Evolutionary conservation across 2,888 invertebrate genomes (phyloP).

Genomic region (Agelastica alni): DNA sequence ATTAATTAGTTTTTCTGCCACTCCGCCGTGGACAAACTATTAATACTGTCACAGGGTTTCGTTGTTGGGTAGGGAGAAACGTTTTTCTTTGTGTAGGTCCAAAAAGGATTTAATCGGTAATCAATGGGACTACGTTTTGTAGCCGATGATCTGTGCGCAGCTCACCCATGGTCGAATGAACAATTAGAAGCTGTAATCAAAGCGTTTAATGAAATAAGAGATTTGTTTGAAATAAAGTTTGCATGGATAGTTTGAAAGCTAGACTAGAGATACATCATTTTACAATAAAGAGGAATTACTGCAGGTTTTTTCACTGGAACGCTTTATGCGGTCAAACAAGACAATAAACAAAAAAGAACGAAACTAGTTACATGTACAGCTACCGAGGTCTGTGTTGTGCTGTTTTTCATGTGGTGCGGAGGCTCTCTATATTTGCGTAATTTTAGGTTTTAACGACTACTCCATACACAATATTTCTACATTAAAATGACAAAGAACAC

Average conservation of each 20-base stretch:
- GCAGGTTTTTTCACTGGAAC: conserved; percentile 1
- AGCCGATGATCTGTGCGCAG: conserved; percentile 41
- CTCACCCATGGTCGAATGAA: conserved; percentile 49
- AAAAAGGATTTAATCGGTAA: conserved; percentile 16
- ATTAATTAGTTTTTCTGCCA: no score
- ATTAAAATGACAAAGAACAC: no score
- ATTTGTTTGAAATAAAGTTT: conserved; percentile 44
- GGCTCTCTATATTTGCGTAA: no score
- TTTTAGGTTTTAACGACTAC: no score
- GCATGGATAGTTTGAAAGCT: conserved; percentile 23
- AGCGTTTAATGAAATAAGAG: conserved; percentile 54
- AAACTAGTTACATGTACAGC: no score
- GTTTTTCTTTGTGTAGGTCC: neutral
- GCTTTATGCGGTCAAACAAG: neutral
- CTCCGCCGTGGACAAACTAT: no score
- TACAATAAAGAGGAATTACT: neutral
- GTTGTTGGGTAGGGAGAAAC: neutral
- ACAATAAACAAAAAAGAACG: neutral
- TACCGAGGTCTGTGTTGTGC: no score
- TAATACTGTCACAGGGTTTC: neutral
- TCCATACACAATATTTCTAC: no score
- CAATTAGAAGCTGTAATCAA: conserved; percentile 53
- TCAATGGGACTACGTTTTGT: conserved; percentile 23
- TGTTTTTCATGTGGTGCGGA: no score
- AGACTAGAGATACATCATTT: conserved; percentile 11